Conservation (phyloP, 1,140 invertebrate species). For the Halictus rubicundus region DNA sequence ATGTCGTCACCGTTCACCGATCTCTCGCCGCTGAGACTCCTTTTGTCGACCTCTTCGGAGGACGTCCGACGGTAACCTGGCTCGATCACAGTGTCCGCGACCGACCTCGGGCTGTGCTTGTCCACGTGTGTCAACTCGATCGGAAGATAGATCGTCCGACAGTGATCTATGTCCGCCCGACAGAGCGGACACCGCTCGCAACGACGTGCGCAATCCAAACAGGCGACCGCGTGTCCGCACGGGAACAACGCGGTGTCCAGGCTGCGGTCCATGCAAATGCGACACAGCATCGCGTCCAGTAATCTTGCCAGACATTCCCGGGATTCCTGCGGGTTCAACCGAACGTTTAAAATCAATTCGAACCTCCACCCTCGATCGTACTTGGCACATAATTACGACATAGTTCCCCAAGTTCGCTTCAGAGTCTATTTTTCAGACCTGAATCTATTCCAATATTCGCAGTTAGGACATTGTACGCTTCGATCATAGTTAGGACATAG, state of each 20-base stretch:
- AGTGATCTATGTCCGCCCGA: conserved; percentile 86
- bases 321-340: conserved; percentile 80
- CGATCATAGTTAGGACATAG: too few relatives aligned
- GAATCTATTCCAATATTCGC: too few relatives aligned
- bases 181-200: conserved; percentile 90
- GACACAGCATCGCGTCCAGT: conserved; percentile 88
- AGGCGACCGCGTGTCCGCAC: conserved; percentile 91
- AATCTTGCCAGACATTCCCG: conserved; percentile 82
- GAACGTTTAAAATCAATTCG: not conserved
- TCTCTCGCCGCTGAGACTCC: conserved; percentile 59
- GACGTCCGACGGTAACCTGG: conserved; percentile 58
- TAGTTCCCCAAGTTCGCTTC: too few relatives aligned
- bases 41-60: conserved; percentile 56
- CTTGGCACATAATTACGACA: not conserved
- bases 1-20: conserved; percentile 64
- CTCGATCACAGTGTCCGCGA: conserved; percentile 53
- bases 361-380: not conserved
- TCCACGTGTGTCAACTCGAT: conserved; percentile 80
- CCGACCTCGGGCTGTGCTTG: conserved; percentile 71
- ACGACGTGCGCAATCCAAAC: conserved; percentile 85
- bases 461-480: too few relatives aligned
- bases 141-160: conserved; percentile 87
- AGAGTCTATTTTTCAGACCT: too few relatives aligned
- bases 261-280: conserved; percentile 90
- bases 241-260: conserved; percentile 91